Percentiles rank a stretch among this genome's conserved stretches.
Conservation (phyloP, 2,888 invertebrate species). For the Trimorus sp. region DNA sequence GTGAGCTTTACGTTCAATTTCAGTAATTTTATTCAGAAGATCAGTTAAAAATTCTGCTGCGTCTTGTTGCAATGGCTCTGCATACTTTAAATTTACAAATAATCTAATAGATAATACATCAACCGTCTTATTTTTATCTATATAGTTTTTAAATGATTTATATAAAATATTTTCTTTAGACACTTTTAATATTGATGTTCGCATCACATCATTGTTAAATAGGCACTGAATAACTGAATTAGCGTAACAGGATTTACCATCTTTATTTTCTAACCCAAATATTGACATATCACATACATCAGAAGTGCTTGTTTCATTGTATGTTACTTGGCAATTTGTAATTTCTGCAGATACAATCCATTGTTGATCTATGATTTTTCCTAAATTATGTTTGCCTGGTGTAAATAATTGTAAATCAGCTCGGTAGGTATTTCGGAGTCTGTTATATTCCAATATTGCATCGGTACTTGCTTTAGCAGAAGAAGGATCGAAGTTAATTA, state of each 20-base stretch:
- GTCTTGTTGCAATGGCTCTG: too few relatives aligned
- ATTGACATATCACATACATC: slow-evolving; percentile 1
- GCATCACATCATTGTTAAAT: slow-evolving; percentile 6
- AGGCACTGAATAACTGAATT: slow-evolving; percentile 27
- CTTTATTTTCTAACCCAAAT: slow-evolving; percentile 21
- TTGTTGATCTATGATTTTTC: neutral
- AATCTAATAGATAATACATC: slow-evolving; percentile 4
- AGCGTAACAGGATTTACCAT: slow-evolving; percentile 17
- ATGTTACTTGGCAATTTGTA: neutral
- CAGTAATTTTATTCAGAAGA: too few relatives aligned
- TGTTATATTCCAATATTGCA: slow-evolving; percentile 66
- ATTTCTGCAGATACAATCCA: neutral
- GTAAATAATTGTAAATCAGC: slow-evolving; percentile 8
- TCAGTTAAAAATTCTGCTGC: too few relatives aligned
- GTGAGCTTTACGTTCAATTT: too few relatives aligned
- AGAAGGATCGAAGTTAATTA: slow-evolving; percentile 22
- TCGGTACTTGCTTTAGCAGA: slow-evolving; percentile 54
- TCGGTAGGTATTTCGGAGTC: slow-evolving; percentile 55
- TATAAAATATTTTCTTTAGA: slow-evolving; percentile 9
- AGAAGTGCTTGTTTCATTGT: neutral
- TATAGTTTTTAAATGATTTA: slow-evolving; percentile 4
- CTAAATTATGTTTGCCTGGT: neutral
- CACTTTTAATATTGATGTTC: slow-evolving; percentile 6
- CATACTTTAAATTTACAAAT: too few relatives aligned
- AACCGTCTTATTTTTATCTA: slow-evolving; percentile 4